Percentiles rank a stretch among this genome's conserved stretches.
Conservation (phyloP, 2,113 vertebrate species). For the Perca schrenkii region DNA sequence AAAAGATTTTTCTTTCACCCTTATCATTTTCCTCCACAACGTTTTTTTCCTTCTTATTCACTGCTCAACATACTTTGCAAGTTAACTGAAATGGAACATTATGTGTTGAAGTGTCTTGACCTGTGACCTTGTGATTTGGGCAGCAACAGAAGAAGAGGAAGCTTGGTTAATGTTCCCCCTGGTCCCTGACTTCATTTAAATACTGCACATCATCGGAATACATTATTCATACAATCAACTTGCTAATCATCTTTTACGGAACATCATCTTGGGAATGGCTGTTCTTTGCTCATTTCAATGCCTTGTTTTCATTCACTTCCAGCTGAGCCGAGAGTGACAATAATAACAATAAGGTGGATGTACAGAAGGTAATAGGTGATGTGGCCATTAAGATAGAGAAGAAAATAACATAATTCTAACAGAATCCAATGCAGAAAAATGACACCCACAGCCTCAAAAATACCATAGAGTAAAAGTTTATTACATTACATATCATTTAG, state of each 20-base stretch:
- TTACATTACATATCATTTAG: no score
- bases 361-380: conserved; percentile 40
- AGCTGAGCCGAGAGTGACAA: conserved; percentile 71
- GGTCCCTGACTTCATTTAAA: conserved; percentile 56
- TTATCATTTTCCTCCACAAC: conserved; percentile 33
- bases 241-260: conserved; percentile 75
- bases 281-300: conserved; percentile 67
- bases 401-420: conserved; percentile 32
- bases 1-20: conserved; percentile 27
- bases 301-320: conserved; percentile 67
- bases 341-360: conserved; percentile 66
- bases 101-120: conserved; percentile 28
- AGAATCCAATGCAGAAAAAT: neutral
- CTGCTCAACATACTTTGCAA: conserved; percentile 4
- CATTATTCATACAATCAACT: conserved; percentile 82
- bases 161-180: neutral
- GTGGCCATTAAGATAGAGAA: conserved; percentile 7
- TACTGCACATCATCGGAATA: conserved; percentile 60
- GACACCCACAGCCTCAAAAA: neutral
- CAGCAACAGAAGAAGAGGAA: conserved; percentile 18
- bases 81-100: conserved; percentile 38
- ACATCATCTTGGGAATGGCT: conserved; percentile 64
- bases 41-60: neutral
- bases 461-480: neutral
- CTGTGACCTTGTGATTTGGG: conserved; percentile 49